phyloP scores from a whole-genome alignment of 2,797 vertebrate genomes.

The Telmatherina bonti region DNA sequence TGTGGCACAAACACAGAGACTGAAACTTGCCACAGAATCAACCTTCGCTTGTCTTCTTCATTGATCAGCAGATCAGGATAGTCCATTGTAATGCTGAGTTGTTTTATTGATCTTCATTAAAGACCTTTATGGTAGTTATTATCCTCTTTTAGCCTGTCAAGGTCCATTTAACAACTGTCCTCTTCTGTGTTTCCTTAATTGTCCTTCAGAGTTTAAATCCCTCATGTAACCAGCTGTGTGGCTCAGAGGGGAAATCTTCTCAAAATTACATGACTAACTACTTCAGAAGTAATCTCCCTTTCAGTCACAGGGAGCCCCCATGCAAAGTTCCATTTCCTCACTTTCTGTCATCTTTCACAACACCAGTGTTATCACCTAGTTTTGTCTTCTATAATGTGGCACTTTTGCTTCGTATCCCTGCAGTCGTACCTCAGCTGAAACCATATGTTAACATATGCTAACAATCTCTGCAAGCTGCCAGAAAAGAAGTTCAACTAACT shows the following conservation, averaged over 20 bases:
- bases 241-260: conserved; percentile 70
- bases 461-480: background rate
- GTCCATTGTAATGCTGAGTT: background rate
- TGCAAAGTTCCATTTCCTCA: conserved; percentile 21
- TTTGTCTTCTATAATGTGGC: background rate
- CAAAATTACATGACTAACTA: conserved; percentile 67
- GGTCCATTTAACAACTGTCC: conserved; percentile 34
- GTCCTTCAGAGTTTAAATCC: conserved; percentile 64
- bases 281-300: conserved; percentile 62
- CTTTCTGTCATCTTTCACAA: conserved; percentile 11
- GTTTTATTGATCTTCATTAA: conserved; percentile 24
- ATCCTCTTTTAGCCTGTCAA: conserved; percentile 26
- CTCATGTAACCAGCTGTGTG: conserved; percentile 64
- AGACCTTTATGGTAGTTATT: conserved; percentile 2
- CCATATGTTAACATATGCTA: background rate
- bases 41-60: background rate
- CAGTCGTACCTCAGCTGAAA: background rate
- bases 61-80: background rate
- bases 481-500: no score
- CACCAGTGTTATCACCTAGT: background rate
- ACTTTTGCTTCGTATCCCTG: background rate
- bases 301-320: conserved; percentile 28
- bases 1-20: conserved; percentile 26
- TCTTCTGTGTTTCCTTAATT: conserved; percentile 29
- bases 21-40: conserved; percentile 27